Percentiles rank a stretch among this genome's conserved stretches.
These are phyloP conservation scores for Hemaris fuciformis DNA, from an alignment of 2,888 invertebrate genomes.

Conservation along the genomic window DNA sequence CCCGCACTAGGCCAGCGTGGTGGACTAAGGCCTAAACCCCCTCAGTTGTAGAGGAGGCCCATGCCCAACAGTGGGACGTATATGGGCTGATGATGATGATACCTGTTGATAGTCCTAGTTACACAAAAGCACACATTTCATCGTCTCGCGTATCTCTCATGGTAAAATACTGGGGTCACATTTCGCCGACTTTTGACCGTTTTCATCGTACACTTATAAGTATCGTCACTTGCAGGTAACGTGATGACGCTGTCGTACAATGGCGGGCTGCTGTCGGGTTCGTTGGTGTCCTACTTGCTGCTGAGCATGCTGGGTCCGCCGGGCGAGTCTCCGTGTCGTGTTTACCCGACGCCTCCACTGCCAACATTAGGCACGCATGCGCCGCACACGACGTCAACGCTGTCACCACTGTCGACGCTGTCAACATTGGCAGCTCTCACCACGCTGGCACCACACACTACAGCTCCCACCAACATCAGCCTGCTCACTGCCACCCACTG, in stretches of 20 bases:
- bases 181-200: too few species aligned
- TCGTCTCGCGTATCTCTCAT: too few species aligned
- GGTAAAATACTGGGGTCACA: too few species aligned
- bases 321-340: constrained; percentile 69
- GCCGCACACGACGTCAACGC: constrained; percentile 38
- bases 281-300: constrained; percentile 90
- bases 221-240: constrained; percentile 83
- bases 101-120: too few species aligned
- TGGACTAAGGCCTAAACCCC: too few species aligned
- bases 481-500: background rate
- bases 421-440: background rate
- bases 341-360: constrained; percentile 66
- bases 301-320: constrained; percentile 83
- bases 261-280: constrained; percentile 91
- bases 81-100: too few species aligned
- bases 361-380: constrained; percentile 38
- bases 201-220: too few species aligned
- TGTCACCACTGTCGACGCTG: background rate
- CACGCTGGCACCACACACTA: background rate
- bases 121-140: too few species aligned
- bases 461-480: background rate
- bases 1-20: too few species aligned
- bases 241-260: constrained; percentile 97
- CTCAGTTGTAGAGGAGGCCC: too few species aligned
- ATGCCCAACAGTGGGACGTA: too few species aligned